Evolutionary conservation across 2,888 invertebrate species (phyloP), one percentile per base, ranked within the genome.

Genomic region (Caenorhabditis zanzibari): DNA sequence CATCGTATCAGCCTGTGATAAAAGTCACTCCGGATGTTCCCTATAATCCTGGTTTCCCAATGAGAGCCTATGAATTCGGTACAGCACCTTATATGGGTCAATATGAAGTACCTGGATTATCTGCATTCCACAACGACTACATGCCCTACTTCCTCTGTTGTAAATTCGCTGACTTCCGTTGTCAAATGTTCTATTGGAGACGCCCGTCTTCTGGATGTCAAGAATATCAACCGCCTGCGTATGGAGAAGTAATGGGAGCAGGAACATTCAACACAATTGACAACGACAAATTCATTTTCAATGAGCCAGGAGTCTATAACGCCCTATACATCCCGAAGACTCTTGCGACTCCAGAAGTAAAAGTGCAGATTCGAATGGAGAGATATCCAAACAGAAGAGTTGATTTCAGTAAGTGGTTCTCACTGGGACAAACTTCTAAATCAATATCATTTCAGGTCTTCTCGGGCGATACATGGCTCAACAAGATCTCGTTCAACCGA

Each of bases 81-180:
- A 95, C 95, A 90, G 95, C 96, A 85, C 97, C 98, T 2, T 98
- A 97, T 95, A 96, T 96, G 92, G 97, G 97, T 93, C 96, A 96
- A 49, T 96, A 96, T 92, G 97, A 97, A 94, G 96, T 96, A 0
- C 98, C 98, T 1, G 96, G 96, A 0, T 93, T 98, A 74, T 98
- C 97, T 1, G 96, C 97, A 93, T 98, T 97, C 96, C 96, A 95
- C 94, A 96, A 97, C 92, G 98, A 99, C 92, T 95, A 96, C 94
- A 95, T 96, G 88, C 97, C 98, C 0, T 96, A 96, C 94, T 97
- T 96, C 93, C 95, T 96, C 85, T 98, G 98, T 92, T 98, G 98
- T 92, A 94, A 95, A 92, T 98, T 97, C 97, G 95, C 96, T 0
- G 96, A 97, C 22, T 96, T 97, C 63, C 98, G 98, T 92, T 96